These are phyloP conservation scores for Poeciliopsis retropinna DNA, from an alignment of 2,113 vertebrate species.

Conservation along the genomic window DNA sequence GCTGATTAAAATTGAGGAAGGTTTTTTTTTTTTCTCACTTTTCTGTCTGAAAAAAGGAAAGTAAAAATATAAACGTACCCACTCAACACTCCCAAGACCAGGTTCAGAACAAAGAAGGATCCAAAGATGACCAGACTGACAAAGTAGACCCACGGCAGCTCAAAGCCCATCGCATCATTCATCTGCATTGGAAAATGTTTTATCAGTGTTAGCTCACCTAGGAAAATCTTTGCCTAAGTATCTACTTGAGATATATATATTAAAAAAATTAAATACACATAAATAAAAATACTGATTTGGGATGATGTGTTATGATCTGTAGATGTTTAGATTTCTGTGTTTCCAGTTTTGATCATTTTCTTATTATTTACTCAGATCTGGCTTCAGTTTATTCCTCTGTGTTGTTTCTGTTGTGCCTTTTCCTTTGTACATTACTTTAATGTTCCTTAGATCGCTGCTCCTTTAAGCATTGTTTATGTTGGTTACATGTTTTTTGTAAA, in stretches of 20 bases:
- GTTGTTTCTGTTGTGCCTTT: too few species aligned
- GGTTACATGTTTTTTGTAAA: too few species aligned
- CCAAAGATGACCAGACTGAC: slow-evolving; percentile 99
- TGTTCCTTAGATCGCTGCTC: too few species aligned
- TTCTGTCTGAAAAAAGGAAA: background rate
- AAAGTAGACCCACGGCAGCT: slow-evolving; percentile 99
- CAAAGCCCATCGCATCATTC: slow-evolving; percentile 99
- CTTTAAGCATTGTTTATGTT: too few species aligned
- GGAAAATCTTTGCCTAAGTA: background rate
- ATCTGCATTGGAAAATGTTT: slow-evolving; percentile 83
- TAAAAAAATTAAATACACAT: background rate
- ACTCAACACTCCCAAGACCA: slow-evolving; percentile 98
- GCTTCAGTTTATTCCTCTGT: too few species aligned
- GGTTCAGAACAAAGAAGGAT: slow-evolving; percentile 99
- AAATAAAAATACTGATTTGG: background rate
- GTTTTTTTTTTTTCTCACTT: too few species aligned
- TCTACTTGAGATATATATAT: background rate
- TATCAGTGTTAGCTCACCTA: background rate
- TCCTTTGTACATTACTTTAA: too few species aligned
- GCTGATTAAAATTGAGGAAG: too few species aligned
- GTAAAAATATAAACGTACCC: slow-evolving; percentile 83
- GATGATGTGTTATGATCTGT: too few species aligned
- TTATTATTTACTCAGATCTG: too few species aligned
- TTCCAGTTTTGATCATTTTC: too few species aligned
- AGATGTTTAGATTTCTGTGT: too few species aligned